Base-by-base conservation (phyloP, 2,797 vertebrate species). In the Calcarius lapponicus region DNA sequence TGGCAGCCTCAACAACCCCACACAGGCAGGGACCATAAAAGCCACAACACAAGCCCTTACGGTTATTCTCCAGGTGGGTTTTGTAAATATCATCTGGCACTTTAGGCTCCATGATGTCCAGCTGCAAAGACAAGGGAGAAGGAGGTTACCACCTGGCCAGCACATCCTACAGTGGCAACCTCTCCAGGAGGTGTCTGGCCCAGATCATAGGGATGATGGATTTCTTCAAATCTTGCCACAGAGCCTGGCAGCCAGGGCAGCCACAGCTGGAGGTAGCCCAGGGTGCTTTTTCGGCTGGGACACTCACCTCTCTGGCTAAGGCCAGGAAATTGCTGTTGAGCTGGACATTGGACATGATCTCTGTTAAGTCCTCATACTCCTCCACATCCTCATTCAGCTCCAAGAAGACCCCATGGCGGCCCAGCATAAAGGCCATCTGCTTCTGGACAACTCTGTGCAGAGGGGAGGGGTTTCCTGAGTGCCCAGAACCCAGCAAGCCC, bases 31-130 rank as follows among this genome's bases (percentile, higher is more conserved):
- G 36, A 88, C 0, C 0, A 58, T 7, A 70, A 53, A 88, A 32
- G 19, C 20, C 29, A 42, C 3, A 53, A 65, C 7, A 67, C 4
- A 28, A 86, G 83, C 64, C n/a, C 99, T 99, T 95, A 99, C 99
- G 97, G 97, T 99, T 99, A 97, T 99, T 99, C 97, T 99, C 99
- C 96, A 99, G 97, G 94, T 99, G 99, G 10, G 99, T 99, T 98
- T 99, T 99, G 96, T 99, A 99, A 97, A 99, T 99, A 94, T 99
- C 99, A 14, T 99, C 99, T 1, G 99, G 99, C 69, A 99, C 99
- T 98, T 99, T 99, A 86, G 99, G 99, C 95, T 99, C 99, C 99
- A 99, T 99, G 94, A 99, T 99, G 90, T 99, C 99, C 98, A 99
- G 97, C 99, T 99, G 94, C 79, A 94, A 42, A 96, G 66, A 69